Conservation (phyloP, 2,888 invertebrate species). For the Folsomia manolachei region DNA sequence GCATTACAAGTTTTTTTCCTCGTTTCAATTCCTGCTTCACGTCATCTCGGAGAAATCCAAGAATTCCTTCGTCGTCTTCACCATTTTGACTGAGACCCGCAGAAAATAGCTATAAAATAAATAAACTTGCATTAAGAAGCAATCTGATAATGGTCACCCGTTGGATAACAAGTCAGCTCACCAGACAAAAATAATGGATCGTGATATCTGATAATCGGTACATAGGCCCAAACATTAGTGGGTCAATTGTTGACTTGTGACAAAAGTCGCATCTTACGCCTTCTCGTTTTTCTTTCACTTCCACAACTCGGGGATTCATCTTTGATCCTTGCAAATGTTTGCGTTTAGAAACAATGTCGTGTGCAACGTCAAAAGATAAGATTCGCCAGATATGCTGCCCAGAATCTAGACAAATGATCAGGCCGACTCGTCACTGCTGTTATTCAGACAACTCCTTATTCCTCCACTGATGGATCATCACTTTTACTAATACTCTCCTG, state of each 20-base stretch:
- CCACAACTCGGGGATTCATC: constrained; percentile 33
- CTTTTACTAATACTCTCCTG: too few species aligned
- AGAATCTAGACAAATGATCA: too few species aligned
- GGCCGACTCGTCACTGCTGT: too few species aligned
- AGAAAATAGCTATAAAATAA: constrained; percentile 63
- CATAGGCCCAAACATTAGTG: constrained; percentile 44
- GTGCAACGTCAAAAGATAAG: too few species aligned
- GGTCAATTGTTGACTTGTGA: constrained; percentile 27
- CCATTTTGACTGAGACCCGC: constrained; percentile 69
- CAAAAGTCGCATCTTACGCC: constrained; percentile 33
- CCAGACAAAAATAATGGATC: constrained; percentile 74
- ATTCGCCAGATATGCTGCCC: too few species aligned
- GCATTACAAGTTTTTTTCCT: constrained; percentile 66
- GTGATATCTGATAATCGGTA: constrained; percentile 57
- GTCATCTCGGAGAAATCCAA: constrained; percentile 69
- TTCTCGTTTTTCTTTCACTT: constrained; percentile 21
- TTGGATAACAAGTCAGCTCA: constrained; percentile 55
- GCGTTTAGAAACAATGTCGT: too few species aligned
- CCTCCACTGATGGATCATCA: too few species aligned
- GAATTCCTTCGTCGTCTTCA: constrained; percentile 66
- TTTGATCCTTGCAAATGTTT: too few species aligned
- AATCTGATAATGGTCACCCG: not conserved
- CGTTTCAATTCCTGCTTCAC: constrained; percentile 66
- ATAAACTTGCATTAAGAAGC: too few species aligned
- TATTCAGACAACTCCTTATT: too few species aligned